Evolutionary conservation across 2,113 vertebrate genomes (phyloP).

Genomic region (Semicossyphus pulcher): DNA sequence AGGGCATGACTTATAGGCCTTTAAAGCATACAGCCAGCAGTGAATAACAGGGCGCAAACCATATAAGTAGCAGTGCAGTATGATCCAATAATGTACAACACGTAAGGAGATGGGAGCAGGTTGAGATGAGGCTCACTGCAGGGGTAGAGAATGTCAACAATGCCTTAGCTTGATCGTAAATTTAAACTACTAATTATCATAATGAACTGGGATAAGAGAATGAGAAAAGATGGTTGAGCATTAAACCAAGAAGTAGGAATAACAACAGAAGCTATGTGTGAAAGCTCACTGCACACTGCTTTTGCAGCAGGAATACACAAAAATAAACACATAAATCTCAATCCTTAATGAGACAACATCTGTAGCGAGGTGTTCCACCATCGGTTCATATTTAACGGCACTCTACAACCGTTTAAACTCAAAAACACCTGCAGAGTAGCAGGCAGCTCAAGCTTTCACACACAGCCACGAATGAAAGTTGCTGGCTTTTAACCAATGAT

Average conservation of each 20-base stretch:
- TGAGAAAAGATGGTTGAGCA: conserved; percentile 16
- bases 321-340: conserved; percentile 21
- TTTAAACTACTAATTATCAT: conserved; percentile 24
- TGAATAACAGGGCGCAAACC: background rate
- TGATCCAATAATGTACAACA: conserved; percentile 29
- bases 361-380: conserved; percentile 36
- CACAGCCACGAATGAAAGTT: conserved; percentile 51
- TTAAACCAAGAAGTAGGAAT: conserved; percentile 17
- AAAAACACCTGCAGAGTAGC: conserved; percentile 19
- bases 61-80: conserved; percentile 17
- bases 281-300: conserved; percentile 60
- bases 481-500: conserved; percentile 69
- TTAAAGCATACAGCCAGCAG: conserved; percentile 7
- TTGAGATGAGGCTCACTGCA: conserved; percentile 9
- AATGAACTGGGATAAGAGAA: conserved; percentile 29
- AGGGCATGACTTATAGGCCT: background rate
- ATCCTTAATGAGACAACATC: conserved; percentile 37
- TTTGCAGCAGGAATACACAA: conserved; percentile 35
- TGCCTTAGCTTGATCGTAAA: conserved; percentile 18
- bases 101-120: conserved; percentile 4
- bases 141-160: conserved; percentile 13
- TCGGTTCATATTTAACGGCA: conserved; percentile 4
- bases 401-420: conserved; percentile 27
- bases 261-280: conserved; percentile 38
- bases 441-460: conserved; percentile 62